Base-by-base conservation (phyloP, 1,140 invertebrate species). In the Macrobrachium rosenbergii region DNA sequence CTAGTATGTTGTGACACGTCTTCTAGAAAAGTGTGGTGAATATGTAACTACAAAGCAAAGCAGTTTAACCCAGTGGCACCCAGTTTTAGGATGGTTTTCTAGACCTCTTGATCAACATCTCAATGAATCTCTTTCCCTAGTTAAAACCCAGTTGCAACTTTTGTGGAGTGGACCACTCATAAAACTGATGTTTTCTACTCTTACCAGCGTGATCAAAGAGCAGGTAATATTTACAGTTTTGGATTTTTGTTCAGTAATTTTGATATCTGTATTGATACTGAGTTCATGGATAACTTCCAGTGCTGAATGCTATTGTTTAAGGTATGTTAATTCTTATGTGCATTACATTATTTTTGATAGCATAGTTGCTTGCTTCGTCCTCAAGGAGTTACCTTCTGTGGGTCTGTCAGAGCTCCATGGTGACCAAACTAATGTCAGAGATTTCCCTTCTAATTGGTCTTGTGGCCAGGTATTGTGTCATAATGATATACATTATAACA, bases 1-100 rank as follows among this genome's bases (percentile, higher is more conserved):
- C 45, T 91, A 97, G 96, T 93, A 95, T 91, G 95, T 97, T 37
- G 94, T 96, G 10, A 96, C 95, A 23, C 94, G 95, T 82, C 94
- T 98, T 88, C 91, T 98, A 60, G 95, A 97, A 91, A 95, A 94
- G 77, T 97, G 96, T 91, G 95, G 96, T 90, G 94, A 95, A 90
- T 97, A 97, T 91, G 96, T 97, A 12, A 94, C 95, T 8, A 95
- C 94, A 80, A 98, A 98, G 92, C 95, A 96, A 91, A 96, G 96
- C 23, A 97, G 96, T 91, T 93, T 98, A 58, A 98, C 97, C 63
- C 97, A 99, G 91, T 99, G 98, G 98, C 98, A 99, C 93, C 98
- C 98, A 21, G 95, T 99, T 52, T 93, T 99, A 11, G 98, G 98
- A n/a, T 99, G 98, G 97, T 98, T 98, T 92, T 95, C 96, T 14